These are phyloP conservation scores for Drosophila nikananu DNA, from an alignment of 1,140 invertebrate genomes.

Conservation along the genomic window DNA sequence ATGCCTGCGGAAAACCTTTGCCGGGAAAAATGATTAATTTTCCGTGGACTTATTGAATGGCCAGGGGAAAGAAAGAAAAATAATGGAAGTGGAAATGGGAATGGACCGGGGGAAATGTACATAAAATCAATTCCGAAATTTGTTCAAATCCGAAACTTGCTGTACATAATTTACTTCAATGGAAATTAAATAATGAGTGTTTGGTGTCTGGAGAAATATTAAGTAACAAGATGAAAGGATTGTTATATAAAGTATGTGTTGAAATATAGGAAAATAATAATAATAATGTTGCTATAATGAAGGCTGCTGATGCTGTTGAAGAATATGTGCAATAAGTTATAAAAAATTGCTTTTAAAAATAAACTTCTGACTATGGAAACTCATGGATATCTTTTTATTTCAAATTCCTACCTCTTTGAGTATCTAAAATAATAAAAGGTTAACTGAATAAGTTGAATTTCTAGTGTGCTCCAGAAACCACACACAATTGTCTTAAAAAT, in stretches of 20 bases:
- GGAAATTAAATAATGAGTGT: not conserved
- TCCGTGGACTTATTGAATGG: conserved; percentile 7
- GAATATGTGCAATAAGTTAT: not conserved
- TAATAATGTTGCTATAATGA: not conserved
- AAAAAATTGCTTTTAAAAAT: not conserved
- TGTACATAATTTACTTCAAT: not conserved
- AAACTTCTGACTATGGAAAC: not conserved
- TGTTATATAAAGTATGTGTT: not conserved
- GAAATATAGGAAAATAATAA: not conserved
- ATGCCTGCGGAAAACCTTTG: conserved; percentile 20
- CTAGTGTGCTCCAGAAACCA: no score
- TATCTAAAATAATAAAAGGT: not conserved
- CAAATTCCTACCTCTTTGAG: no score
- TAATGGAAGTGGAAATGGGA: not conserved
- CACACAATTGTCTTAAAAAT: no score
- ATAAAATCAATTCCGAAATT: not conserved
- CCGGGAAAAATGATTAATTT: conserved; percentile 26
- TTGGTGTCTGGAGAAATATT: not conserved
- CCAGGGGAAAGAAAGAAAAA: no score
- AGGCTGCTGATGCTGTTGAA: not conserved
- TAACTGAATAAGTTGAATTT: not conserved
- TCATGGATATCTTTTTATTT: not conserved
- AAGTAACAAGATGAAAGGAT: not conserved
- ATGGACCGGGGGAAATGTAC: not conserved
- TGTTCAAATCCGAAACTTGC: conserved; percentile 1